Base-by-base conservation (phyloP, 1,140 invertebrate species). In the Trichonephila clavata region DNA sequence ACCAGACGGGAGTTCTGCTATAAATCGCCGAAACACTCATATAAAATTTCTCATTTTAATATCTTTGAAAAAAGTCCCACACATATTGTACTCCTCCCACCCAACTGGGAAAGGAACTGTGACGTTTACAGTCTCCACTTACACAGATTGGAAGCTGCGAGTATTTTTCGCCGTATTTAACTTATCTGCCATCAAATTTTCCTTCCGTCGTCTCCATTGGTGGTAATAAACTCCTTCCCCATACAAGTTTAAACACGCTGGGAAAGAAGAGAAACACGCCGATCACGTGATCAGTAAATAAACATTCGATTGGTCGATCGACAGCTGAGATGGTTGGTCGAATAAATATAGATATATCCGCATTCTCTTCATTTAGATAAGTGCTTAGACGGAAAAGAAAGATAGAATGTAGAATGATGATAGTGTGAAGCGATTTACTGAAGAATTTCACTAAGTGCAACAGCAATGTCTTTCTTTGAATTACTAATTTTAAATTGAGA, bases 21-120 rank as follows among this genome's bases (percentile, higher is more conserved):
- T 90, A 90, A 90, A 90, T 90, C 89, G 68, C n/a, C 89, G 27
- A 61, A 90, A 81, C 59, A 90, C 89, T 81, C 68, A 50, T 57
- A 90, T 90, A 90, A 90, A 90, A 81, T 90, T 90, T 90, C 68
- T 90, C 77, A 81, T 50, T 90, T 90, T 90, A 81, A 90, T 90
- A 81, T 81, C 77, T 50, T 63, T 90, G 27, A 80, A 84, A 84
- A 50, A 20, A 59, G 39, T 16, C 63, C 43, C 86, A 27, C 87
- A 24, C 60, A 50, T 68, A 90, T 90, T 59, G 71, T 90, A 60
- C 50, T 71, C 61, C 43, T 32, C 89, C 27, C 24, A 32, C 71
- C 27, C 87, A 57, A 14, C 32, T 7, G 57, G 87, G 57, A 84
- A 84, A 57, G 50, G 50, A 60, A 59, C n/a, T 24, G 50, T 80